These are phyloP conservation scores for Eilema depressum DNA, from an alignment of 2,888 invertebrate species.

Conservation along the genomic window DNA sequence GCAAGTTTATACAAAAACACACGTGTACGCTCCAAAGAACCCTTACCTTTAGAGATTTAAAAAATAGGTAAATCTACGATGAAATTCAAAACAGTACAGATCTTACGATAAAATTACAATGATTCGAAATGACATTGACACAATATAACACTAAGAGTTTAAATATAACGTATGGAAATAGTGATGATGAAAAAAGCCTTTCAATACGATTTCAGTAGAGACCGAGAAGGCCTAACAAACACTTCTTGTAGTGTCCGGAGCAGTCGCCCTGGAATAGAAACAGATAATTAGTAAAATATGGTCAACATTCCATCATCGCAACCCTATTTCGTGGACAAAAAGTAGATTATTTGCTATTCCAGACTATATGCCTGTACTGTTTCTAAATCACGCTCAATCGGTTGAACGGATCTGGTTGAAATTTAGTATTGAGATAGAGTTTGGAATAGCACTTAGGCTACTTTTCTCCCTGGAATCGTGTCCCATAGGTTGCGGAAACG, in stretches of 20 bases:
- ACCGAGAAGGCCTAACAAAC: conserved; percentile 91
- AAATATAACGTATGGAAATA: neutral
- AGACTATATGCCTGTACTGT: no score
- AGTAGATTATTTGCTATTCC: no score
- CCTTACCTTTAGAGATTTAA: neutral
- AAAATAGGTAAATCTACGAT: neutral
- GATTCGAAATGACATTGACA: conserved; percentile 14
- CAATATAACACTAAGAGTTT: neutral
- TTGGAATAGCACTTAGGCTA: no score
- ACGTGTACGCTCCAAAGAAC: neutral
- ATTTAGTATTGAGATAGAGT: no score
- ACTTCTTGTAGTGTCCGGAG: conserved; percentile 95
- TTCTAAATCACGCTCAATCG: no score
- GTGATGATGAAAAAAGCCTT: conserved; percentile 11
- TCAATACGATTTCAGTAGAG: conserved; percentile 66
- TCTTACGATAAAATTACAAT: conserved; percentile 10
- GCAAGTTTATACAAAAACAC: no score
- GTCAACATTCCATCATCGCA: neutral
- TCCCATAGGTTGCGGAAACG: no score
- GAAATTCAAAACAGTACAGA: conserved; percentile 16
- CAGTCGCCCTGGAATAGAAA: conserved; percentile 90
- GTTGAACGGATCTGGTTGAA: no score
- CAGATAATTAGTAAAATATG: neutral
- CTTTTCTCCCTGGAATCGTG: no score
- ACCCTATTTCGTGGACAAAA: no score